These are phyloP conservation scores for Brotogeris chrysoptera DNA, from an alignment of 2,797 vertebrate genomes.

Conservation along the genomic window DNA sequence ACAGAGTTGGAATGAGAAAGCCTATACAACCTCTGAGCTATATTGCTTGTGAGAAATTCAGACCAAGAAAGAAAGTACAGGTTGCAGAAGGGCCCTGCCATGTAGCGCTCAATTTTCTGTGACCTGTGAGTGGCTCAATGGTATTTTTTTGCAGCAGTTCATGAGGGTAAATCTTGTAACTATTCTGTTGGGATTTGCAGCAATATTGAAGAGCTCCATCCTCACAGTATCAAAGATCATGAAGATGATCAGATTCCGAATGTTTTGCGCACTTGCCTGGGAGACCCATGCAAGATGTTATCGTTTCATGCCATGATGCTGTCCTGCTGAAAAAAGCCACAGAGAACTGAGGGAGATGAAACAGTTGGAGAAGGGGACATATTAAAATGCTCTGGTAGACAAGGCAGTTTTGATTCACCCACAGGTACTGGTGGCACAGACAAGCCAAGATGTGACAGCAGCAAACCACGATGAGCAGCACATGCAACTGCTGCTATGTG, in stretches of 20 bases:
- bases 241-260: neutral
- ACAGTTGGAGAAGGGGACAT: neutral
- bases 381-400: neutral
- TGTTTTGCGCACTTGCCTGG: neutral
- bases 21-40: neutral
- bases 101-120: neutral
- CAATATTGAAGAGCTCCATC: neutral
- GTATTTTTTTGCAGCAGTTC: neutral
- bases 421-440: neutral
- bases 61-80: neutral
- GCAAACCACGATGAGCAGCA: neutral
- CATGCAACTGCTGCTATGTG: neutral
- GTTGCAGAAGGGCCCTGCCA: neutral
- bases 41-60: neutral
- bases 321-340: neutral
- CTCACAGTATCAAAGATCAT: neutral
- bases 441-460: neutral
- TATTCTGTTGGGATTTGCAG: neutral
- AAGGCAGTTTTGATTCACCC: neutral
- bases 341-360: neutral
- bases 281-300: neutral
- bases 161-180: neutral
- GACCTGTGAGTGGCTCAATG: rapidly evolving
- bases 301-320: neutral
- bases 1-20: neutral